Base-by-base conservation (phyloP, 1,140 invertebrate species). In the Laupala kohalensis region DNA sequence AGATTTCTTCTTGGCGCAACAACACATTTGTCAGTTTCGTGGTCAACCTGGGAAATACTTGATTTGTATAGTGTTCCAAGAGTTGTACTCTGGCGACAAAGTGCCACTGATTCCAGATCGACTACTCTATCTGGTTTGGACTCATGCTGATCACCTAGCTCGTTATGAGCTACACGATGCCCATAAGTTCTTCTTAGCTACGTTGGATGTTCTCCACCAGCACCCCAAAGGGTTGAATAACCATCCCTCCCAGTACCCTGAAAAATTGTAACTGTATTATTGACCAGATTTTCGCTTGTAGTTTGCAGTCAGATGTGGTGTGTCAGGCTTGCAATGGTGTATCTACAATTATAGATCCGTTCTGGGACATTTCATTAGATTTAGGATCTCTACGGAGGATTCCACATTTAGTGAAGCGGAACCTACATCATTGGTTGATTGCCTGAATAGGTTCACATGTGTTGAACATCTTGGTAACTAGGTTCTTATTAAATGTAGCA, bases 161-260 rank as follows among this genome's bases (percentile, higher is more conserved):
- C 95, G 96, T 53, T 96, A 98, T 80, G 93, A 97, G 78, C 96
- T 99, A 79, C 96, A 99, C 81, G 97, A 99, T 82, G 96, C 97
- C 70, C 97, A 99, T 79, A 97, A 99, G 84, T 98, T 98, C 83
- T 97, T 99, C 77, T 97, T 98, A 68, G 94, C 95, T 23, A 93
- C 93, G 3, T 83, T 99, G 25, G 92, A 98, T 79, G 90, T 97
- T 6, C 81, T 99, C 26, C 96, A 99, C 81, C 84, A 90, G 79
- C 94, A 93, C 77, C 89, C 86, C 77, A 83, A 83, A 80, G 83
- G 80, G 73, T 77, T 79, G 68, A 78, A 78, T 70, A 71, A 77
- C 70, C 77, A 78, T 70, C 72, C 68, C 74, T 70, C 76, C 75
- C 70, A 63, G 25, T 82, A 85, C 80, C 86, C 88, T 70, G 86